A percentile compares a stretch with the other conserved stretches of the same genome.
These are phyloP conservation scores for Hipparchia sbordonii DNA, from an alignment of 2,888 invertebrate species.

Conservation along the genomic window DNA sequence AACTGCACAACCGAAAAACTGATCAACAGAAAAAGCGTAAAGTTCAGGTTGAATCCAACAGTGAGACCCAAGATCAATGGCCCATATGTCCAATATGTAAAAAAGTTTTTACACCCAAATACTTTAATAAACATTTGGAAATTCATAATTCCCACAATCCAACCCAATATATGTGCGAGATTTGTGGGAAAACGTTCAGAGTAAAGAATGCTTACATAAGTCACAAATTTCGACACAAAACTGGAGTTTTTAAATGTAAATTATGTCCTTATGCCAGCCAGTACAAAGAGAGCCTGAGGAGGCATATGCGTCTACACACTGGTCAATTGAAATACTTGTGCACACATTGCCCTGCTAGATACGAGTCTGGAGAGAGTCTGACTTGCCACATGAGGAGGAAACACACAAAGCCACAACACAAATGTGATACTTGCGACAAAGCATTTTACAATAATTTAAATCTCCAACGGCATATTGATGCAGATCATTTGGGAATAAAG, in stretches of 20 bases:
- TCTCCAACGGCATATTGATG: slow-evolving; percentile 10
- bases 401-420: slow-evolving; percentile 9
- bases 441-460: slow-evolving; percentile 3
- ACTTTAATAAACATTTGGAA: slow-evolving; percentile 47
- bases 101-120: neutral
- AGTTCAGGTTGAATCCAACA: no score
- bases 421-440: slow-evolving; percentile 15
- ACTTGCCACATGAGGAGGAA: slow-evolving; percentile 37
- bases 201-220: slow-evolving; percentile 53
- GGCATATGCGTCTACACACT: slow-evolving; percentile 53
- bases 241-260: slow-evolving; percentile 43
- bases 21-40: no score
- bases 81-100: slow-evolving; percentile 10
- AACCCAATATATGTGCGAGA: slow-evolving; percentile 51
- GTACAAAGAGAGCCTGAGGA: slow-evolving; percentile 47
- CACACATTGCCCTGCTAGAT: slow-evolving; percentile 55
- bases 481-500: slow-evolving; percentile 1
- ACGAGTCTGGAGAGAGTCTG: slow-evolving; percentile 55
- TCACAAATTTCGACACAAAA: slow-evolving; percentile 52
- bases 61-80: neutral
- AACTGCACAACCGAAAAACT: no score
- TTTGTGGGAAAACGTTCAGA: slow-evolving; percentile 53
- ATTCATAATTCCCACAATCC: slow-evolving; percentile 52
- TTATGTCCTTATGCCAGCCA: neutral
- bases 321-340: slow-evolving; percentile 57